phyloP scores from a whole-genome alignment of 35 echinoderm and acorn worm species.

The Anneissia japonica region DNA sequence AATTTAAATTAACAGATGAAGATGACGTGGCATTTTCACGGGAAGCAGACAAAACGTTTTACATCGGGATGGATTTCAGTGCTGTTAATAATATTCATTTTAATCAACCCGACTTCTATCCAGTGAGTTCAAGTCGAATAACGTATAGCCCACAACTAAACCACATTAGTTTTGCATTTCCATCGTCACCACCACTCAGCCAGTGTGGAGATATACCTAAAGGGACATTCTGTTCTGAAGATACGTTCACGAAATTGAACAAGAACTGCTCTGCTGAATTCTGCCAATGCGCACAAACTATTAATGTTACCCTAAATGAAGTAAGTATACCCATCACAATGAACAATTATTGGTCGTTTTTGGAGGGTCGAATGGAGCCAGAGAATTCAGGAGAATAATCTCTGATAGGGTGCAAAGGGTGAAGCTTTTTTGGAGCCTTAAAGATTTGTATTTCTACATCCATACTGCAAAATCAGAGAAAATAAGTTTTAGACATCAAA shows the following conservation, averaged over 20 bases:
- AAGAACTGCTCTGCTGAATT: constrained; percentile 13
- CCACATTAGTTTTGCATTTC: constrained; percentile 57
- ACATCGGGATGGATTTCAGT: neutral
- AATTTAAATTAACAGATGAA: neutral
- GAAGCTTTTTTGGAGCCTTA: no score
- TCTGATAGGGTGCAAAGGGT: no score
- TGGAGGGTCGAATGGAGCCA: no score
- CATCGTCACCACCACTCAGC: constrained; percentile 22
- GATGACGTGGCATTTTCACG: neutral
- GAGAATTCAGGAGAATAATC: no score
- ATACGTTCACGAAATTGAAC: neutral
- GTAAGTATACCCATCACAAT: no score
- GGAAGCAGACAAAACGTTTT: neutral
- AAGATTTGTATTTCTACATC: no score
- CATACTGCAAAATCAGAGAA: no score
- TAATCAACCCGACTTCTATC: constrained; percentile 53
- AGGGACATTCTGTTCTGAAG: constrained; percentile 22
- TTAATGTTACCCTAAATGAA: neutral
- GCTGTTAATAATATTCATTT: constrained; percentile 66
- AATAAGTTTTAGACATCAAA: no score
- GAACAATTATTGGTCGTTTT: no score
- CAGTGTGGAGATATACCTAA: constrained; percentile 38
- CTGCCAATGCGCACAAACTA: constrained; percentile 21
- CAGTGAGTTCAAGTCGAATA: constrained; percentile 26
- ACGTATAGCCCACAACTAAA: constrained; percentile 67